Evolutionary conservation across 1,140 invertebrate genomes (phyloP).

Genomic region (Drosophila sproati): DNA sequence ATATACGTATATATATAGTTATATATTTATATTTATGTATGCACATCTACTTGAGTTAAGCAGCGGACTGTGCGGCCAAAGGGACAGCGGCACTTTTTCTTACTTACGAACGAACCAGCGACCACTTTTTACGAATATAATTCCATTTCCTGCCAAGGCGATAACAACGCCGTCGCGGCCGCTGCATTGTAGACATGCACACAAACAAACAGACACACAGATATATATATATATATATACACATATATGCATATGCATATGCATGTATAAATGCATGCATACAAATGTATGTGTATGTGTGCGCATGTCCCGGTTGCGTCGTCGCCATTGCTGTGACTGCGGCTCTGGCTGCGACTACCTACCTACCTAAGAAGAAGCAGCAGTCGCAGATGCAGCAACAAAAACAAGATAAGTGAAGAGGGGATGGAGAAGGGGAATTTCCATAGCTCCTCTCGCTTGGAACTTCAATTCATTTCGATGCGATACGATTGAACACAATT

Average conservation of each 20-base stretch:
- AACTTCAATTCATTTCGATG: slow-evolving; percentile 71
- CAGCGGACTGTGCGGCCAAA: slow-evolving; percentile 17
- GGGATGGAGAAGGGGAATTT: slow-evolving; percentile 28
- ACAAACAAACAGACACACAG: background rate
- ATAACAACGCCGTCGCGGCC: slow-evolving; percentile 65
- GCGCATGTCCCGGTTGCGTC: slow-evolving; percentile 56
- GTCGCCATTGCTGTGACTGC: slow-evolving; percentile 54
- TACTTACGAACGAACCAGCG: slow-evolving; percentile 19
- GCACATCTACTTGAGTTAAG: background rate
- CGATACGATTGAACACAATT: slow-evolving; percentile 64
- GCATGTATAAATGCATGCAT: slow-evolving; percentile 35
- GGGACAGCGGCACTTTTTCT: slow-evolving; percentile 12
- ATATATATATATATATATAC: slow-evolving; percentile 1
- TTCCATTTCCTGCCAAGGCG: slow-evolving; percentile 81
- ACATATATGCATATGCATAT: slow-evolving; percentile 8
- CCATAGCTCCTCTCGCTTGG: background rate
- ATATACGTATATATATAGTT: too few species aligned
- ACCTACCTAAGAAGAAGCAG: slow-evolving; percentile 46
- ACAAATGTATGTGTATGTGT: slow-evolving; percentile 19
- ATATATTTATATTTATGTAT: background rate
- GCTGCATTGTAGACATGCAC: slow-evolving; percentile 30
- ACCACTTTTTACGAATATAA: slow-evolving; percentile 75
- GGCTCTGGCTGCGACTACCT: slow-evolving; percentile 13
- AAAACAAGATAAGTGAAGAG: background rate
- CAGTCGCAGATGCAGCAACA: background rate